These are phyloP conservation scores for Glaucidium brasilianum DNA, from an alignment of 2,113 vertebrate species.

Conservation along the genomic window DNA sequence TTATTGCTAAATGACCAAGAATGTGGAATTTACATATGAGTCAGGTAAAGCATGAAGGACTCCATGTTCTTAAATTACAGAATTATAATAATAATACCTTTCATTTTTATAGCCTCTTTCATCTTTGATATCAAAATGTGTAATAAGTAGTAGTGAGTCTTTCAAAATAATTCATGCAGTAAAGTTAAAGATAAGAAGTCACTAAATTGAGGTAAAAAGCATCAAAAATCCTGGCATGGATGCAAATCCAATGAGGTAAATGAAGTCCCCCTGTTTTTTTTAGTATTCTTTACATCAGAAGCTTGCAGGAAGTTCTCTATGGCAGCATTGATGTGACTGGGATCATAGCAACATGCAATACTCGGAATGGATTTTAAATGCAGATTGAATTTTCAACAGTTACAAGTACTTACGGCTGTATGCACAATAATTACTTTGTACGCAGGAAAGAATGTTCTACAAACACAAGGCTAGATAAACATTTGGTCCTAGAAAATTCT, in stretches of 20 bases:
- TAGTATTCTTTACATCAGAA: not conserved
- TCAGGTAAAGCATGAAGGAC: not conserved
- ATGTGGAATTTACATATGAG: not conserved
- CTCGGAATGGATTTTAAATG: not conserved
- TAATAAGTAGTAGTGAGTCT: not conserved
- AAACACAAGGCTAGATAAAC: not conserved
- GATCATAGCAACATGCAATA: not conserved
- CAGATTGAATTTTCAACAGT: not conserved
- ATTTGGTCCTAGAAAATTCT: not conserved
- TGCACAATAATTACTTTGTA: not conserved
- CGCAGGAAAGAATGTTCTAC: not conserved
- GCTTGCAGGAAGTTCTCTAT: not conserved
- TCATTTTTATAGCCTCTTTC: not conserved
- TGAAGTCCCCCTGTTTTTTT: fast-evolving
- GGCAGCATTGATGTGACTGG: not conserved
- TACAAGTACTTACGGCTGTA: not conserved
- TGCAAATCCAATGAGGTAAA: not conserved
- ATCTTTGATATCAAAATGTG: not conserved
- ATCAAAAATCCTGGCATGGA: not conserved
- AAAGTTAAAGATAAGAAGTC: not conserved
- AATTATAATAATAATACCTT: not conserved
- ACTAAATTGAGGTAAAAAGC: not conserved
- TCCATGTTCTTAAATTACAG: not conserved
- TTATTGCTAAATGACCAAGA: constrained; percentile 24
- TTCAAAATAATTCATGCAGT: not conserved